Evolutionary conservation across 2,888 invertebrate genomes (phyloP).

Genomic region (Spilosoma lubricipeda): DNA sequence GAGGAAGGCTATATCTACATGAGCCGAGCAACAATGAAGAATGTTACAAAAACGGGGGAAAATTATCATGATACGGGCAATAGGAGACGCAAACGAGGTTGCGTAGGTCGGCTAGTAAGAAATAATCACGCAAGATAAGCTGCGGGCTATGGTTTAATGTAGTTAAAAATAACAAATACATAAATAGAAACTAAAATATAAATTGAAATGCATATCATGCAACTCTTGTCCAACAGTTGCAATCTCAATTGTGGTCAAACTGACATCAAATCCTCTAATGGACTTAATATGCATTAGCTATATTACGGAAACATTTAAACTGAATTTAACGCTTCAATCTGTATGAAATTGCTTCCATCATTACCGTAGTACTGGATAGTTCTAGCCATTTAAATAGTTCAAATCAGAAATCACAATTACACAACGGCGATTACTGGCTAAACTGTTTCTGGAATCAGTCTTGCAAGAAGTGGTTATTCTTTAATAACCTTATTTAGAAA

Average conservation of each 20-base stretch:
- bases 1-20: too few relatives aligned
- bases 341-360: background rate
- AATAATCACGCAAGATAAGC: too few relatives aligned
- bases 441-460: background rate
- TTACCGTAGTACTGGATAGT: background rate
- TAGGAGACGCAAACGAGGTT: too few relatives aligned
- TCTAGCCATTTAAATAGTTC: background rate
- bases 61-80: too few relatives aligned
- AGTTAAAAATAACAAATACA: too few relatives aligned
- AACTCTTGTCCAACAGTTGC: background rate
- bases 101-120: too few relatives aligned
- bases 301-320: background rate
- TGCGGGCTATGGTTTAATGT: too few relatives aligned
- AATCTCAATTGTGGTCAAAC: background rate
- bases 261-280: background rate
- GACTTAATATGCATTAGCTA: background rate
- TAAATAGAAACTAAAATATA: background rate
- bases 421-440: background rate
- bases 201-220: background rate
- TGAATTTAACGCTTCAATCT: background rate
- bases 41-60: too few relatives aligned
- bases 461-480: background rate
- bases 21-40: too few relatives aligned
- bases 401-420: background rate
- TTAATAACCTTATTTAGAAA: background rate